A percentile compares a stretch with the other conserved stretches of the same genome.
These are phyloP conservation scores for Gryllus longicercus DNA, from an alignment of 2,888 invertebrate species.

Conservation along the genomic window DNA sequence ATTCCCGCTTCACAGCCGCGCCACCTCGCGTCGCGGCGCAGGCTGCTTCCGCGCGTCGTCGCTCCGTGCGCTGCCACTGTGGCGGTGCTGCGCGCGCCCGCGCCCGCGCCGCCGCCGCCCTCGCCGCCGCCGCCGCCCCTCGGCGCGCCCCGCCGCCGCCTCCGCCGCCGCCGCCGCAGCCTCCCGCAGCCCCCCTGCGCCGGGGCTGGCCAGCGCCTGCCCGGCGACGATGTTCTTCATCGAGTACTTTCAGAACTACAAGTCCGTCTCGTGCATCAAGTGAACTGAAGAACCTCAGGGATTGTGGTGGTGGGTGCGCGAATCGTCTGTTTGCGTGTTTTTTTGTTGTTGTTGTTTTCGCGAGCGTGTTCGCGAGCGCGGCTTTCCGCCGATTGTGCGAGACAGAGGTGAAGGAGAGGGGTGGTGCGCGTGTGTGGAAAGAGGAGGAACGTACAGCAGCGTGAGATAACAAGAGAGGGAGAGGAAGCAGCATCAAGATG, in stretches of 20 bases:
- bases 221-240: neutral
- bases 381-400: neutral
- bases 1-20: neutral
- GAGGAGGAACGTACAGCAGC: too few relatives aligned
- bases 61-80: neutral
- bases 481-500: constrained; percentile 39
- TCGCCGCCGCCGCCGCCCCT: neutral
- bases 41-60: neutral
- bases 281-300: neutral
- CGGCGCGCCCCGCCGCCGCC: neutral
- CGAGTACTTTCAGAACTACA: constrained; percentile 17
- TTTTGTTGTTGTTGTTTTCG: neutral
- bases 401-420: neutral
- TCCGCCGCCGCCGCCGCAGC: neutral
- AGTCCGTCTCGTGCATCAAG: constrained; percentile 1
- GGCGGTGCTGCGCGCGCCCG: neutral
- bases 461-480: too few relatives aligned
- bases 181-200: neutral
- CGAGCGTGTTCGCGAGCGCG: neutral
- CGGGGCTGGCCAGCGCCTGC: neutral
- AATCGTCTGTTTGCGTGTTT: neutral
- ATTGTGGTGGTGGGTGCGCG: too few relatives aligned
- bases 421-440: neutral
- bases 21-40: neutral
- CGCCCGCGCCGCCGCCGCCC: neutral